Conservation (phyloP, 1,140 invertebrate species). For the Eumaeus atala region DNA sequence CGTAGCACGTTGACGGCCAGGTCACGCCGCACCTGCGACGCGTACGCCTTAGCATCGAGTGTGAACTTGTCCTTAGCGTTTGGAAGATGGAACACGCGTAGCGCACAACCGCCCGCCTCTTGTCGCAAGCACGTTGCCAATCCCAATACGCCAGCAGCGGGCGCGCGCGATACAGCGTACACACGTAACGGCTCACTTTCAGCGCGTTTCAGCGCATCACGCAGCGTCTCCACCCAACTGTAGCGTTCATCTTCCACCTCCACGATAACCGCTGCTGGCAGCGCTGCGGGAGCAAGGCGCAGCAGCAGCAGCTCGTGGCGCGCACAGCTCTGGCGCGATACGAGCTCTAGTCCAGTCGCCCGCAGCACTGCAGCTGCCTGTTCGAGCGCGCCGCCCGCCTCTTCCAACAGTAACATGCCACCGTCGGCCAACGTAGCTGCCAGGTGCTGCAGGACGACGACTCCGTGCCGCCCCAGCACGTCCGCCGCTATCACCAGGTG, state of each 20-base stretch:
- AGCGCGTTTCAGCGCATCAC: conserved; percentile 78
- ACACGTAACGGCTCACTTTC: conserved; percentile 77
- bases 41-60: conserved; percentile 74
- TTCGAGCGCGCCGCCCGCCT: conserved; percentile 76
- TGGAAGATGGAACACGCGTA: conserved; percentile 83
- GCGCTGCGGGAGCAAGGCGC: conserved; percentile 65
- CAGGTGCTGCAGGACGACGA: conserved; percentile 75
- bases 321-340: conserved; percentile 75
- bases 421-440: conserved; percentile 78
- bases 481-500: conserved; percentile 80
- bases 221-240: conserved; percentile 88
- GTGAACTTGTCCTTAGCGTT: conserved; percentile 79
- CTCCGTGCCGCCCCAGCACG: conserved; percentile 72
- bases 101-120: conserved; percentile 85
- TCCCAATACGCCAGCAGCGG: conserved; percentile 85
- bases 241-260: conserved; percentile 82
- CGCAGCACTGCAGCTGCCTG: conserved; percentile 56
- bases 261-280: conserved; percentile 59
- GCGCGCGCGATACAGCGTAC: conserved; percentile 77
- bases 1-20: conserved; percentile 88
- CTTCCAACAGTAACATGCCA: conserved; percentile 87
- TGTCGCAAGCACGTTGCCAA: conserved; percentile 90
- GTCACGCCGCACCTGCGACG: conserved; percentile 82
- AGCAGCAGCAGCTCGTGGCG: conserved; percentile 77
- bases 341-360: conserved; percentile 66